These are phyloP conservation scores for Anthoptus insignis DNA, from an alignment of 2,888 invertebrate species.

Conservation along the genomic window DNA sequence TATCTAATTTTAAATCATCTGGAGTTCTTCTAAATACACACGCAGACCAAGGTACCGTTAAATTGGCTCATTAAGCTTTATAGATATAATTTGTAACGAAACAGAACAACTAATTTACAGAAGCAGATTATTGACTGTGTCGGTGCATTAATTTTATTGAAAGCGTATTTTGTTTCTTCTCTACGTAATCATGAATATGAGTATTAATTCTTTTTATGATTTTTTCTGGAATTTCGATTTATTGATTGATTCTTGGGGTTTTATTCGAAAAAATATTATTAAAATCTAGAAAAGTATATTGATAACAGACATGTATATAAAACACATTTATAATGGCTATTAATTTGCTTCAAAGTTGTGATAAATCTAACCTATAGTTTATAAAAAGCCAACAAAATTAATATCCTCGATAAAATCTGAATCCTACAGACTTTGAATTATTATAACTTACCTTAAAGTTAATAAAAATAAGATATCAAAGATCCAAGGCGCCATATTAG, in stretches of 20 bases:
- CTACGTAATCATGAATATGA: too few species aligned
- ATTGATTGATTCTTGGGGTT: too few species aligned
- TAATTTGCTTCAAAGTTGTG: too few species aligned
- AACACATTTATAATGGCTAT: too few species aligned
- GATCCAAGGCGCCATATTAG: constrained; percentile 53
- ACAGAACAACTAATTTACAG: neutral
- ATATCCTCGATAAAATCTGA: too few species aligned
- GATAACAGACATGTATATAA: too few species aligned
- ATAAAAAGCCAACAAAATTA: too few species aligned
- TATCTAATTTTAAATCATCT: constrained; percentile 5
- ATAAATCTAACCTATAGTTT: too few species aligned
- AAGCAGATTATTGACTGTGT: neutral
- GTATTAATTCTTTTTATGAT: too few species aligned
- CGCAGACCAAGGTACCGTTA: constrained; percentile 6
- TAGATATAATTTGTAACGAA: constrained; percentile 6
- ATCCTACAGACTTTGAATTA: neutral
- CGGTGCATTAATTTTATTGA: neutral
- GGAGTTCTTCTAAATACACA: neutral
- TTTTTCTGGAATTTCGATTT: neutral
- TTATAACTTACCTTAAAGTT: neutral
- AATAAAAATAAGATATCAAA: neutral
- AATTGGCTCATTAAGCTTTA: constrained; percentile 11
- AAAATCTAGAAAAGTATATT: too few species aligned
- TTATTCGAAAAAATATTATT: too few species aligned
- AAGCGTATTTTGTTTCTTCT: too few species aligned